Percentiles rank a stretch among this genome's conserved stretches.
phyloP scores from a whole-genome alignment of 2,797 vertebrate species.

The Xyrichtys novacula region DNA sequence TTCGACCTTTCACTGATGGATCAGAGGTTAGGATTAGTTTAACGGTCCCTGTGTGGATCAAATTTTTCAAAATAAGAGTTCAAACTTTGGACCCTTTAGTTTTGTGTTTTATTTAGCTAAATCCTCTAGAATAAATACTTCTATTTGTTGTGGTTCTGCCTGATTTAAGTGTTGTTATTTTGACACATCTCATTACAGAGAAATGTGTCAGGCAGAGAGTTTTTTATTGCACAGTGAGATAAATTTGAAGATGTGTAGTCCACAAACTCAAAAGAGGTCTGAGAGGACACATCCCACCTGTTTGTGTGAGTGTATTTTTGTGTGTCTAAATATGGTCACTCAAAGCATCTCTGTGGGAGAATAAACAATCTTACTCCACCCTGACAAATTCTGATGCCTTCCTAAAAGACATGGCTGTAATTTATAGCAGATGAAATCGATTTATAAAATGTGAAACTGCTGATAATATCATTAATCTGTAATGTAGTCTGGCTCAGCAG shows the following conservation, averaged over 20 bases:
- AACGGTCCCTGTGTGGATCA: not conserved
- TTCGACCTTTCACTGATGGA: not conserved
- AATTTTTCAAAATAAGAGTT: not conserved
- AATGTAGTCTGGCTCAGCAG: not conserved
- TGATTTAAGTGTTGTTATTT: slow-evolving; percentile 51
- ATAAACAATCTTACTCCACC: not conserved
- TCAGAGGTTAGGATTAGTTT: slow-evolving; percentile 1
- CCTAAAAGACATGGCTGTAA: not conserved
- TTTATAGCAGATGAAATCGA: not conserved
- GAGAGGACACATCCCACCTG: slow-evolving; percentile 44
- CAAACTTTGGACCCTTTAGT: not conserved
- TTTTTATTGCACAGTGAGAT: slow-evolving; percentile 53
- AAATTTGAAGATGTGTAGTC: slow-evolving; percentile 74
- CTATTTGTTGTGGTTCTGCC: slow-evolving; percentile 26
- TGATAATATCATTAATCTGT: not conserved
- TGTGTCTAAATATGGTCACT: not conserved
- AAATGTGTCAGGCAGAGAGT: slow-evolving; percentile 36
- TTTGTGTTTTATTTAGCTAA: slow-evolving; percentile 1
- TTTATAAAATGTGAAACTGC: slow-evolving; percentile 2
- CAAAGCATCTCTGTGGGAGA: not conserved
- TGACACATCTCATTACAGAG: slow-evolving; percentile 38
- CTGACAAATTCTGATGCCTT: no score
- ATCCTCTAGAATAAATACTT: slow-evolving; percentile 28
- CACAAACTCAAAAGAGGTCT: slow-evolving; percentile 57
- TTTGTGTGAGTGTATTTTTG: slow-evolving; percentile 23